Percentiles rank a stretch among this genome's conserved stretches.
These are phyloP conservation scores for Otolemur garnettii DNA, from an alignment of 2,113 vertebrate genomes.

Conservation along the genomic window DNA sequence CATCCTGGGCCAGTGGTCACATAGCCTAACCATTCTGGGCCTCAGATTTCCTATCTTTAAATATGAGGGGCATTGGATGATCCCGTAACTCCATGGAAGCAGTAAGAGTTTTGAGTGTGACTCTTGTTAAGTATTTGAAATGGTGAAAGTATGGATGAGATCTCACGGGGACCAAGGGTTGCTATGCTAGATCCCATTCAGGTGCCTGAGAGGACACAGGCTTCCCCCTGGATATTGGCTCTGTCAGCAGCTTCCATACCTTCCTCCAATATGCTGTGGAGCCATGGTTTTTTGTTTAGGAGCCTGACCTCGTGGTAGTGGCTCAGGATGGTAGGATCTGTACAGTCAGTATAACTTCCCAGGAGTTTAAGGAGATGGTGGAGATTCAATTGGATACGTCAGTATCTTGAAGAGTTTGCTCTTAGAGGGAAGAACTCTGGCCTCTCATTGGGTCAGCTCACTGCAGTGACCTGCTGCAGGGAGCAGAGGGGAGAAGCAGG, in stretches of 20 bases:
- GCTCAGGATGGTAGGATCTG: neutral
- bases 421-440: neutral
- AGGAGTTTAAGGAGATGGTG: neutral
- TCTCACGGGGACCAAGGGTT: fast-evolving
- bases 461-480: neutral
- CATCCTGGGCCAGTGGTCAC: neutral
- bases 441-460: neutral
- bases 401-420: neutral
- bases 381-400: no score
- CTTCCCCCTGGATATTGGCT: fast-evolving
- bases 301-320: neutral
- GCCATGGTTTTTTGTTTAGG: neutral
- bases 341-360: neutral
- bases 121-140: neutral
- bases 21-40: neutral
- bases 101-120: neutral
- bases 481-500: no score
- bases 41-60: neutral
- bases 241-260: neutral
- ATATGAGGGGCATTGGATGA: neutral
- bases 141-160: neutral
- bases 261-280: neutral
- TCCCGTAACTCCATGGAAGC: neutral
- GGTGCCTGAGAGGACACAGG: fast-evolving
- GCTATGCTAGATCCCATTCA: neutral